A percentile compares a stretch with the other conserved stretches of the same genome.
phyloP scores from a whole-genome alignment of 2,797 vertebrate species.

The Clamator glandarius region DNA sequence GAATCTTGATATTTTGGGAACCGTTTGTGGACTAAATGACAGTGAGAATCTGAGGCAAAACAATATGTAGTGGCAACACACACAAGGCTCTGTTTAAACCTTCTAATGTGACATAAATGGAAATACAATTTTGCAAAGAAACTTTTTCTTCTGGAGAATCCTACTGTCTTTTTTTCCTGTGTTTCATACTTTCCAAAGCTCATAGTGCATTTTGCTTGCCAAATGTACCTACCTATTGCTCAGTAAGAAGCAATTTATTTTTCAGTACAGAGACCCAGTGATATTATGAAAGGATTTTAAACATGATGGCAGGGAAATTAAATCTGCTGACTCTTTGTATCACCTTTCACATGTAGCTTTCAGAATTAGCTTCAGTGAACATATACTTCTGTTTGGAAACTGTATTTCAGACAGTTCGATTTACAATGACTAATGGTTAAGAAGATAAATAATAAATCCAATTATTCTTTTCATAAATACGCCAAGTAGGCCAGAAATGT shows the following conservation, averaged over 20 bases:
- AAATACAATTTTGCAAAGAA: slow-evolving; percentile 9
- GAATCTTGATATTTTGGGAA: background rate
- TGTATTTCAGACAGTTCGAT: background rate
- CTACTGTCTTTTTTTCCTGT: background rate
- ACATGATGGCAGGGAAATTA: background rate
- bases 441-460: background rate
- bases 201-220: slow-evolving; percentile 14
- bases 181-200: background rate
- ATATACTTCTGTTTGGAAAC: background rate
- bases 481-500: slow-evolving; percentile 34
- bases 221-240: background rate
- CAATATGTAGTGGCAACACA: background rate
- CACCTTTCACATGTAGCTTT: slow-evolving; percentile 2
- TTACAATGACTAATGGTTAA: background rate
- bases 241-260: slow-evolving; percentile 14
- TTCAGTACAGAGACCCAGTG: background rate
- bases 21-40: background rate
- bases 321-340: slow-evolving; percentile 19
- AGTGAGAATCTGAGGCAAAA: background rate
- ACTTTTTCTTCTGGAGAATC: background rate
- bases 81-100: background rate
- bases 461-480: background rate
- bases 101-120: background rate
- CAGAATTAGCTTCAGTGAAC: slow-evolving; percentile 3
- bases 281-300: slow-evolving; percentile 18